Conservation (phyloP, 2,888 invertebrate species). For the Lypha dubia region DNA sequence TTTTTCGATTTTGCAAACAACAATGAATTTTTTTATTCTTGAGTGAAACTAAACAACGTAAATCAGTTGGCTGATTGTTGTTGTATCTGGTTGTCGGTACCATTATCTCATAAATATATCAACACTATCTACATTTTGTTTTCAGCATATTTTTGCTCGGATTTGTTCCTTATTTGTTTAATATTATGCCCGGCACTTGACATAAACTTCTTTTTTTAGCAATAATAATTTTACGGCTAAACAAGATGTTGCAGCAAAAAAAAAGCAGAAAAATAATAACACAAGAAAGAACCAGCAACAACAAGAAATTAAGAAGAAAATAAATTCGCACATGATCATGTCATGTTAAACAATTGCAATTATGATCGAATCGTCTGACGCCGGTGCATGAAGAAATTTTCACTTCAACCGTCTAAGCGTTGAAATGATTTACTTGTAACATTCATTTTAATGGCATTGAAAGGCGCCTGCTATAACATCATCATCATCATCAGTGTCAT, state of each 20-base stretch:
- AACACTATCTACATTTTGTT: conserved; percentile 69
- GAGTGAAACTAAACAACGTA: conserved; percentile 58
- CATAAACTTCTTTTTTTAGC: conserved; percentile 26
- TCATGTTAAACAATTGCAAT: conserved; percentile 72
- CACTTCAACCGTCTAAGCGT: conserved; percentile 54
- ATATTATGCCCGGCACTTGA: conserved; percentile 36
- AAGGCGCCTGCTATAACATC: conserved; percentile 62
- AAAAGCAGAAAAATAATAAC: neutral
- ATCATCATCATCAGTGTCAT: conserved; percentile 9
- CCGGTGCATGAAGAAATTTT: conserved; percentile 48
- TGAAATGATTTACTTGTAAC: conserved; percentile 68
- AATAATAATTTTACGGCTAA: conserved; percentile 39
- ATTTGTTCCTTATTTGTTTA: conserved; percentile 68
- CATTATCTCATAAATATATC: conserved; percentile 74
- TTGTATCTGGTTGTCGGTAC: conserved; percentile 52
- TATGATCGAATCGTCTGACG: conserved; percentile 73
- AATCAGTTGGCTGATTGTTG: conserved; percentile 63
- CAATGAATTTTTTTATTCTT: conserved; percentile 45
- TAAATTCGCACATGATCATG: conserved; percentile 74
- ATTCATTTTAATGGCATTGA: conserved; percentile 63
- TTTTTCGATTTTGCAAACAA: conserved; percentile 32
- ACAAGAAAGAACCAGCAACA: conserved; percentile 1
- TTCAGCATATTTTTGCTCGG: conserved; percentile 57
- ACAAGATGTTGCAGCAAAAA: conserved; percentile 57
- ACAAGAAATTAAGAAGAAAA: conserved; percentile 41